These are phyloP conservation scores for Labrus mixtus DNA, from an alignment of 2,113 vertebrate species.

Conservation along the genomic window DNA sequence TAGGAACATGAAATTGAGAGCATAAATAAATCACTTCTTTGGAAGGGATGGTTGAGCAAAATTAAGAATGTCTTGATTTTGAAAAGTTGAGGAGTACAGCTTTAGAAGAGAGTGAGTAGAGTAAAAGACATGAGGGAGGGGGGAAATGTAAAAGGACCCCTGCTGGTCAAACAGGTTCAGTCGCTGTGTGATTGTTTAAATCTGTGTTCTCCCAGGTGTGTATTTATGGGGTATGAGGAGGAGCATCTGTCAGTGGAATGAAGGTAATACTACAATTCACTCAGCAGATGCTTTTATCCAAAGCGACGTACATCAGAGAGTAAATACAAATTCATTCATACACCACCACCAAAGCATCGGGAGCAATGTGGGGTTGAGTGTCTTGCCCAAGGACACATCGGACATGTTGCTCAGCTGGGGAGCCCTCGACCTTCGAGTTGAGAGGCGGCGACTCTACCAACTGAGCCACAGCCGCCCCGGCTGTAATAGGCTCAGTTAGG, in stretches of 20 bases:
- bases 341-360: too few species aligned
- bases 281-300: slow-evolving; percentile 43
- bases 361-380: too few species aligned
- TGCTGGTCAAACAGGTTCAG: slow-evolving; percentile 32
- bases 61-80: too few species aligned
- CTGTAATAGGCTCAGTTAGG: neutral
- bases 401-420: too few species aligned
- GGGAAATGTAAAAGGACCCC: slow-evolving; percentile 20
- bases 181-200: slow-evolving; percentile 24
- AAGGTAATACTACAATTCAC: neutral
- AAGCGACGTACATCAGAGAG: slow-evolving; percentile 17
- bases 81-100: neutral
- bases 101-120: slow-evolving; percentile 1
- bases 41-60: too few species aligned
- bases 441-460: too few species aligned
- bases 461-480: too few species aligned
- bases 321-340: too few species aligned
- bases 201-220: slow-evolving; percentile 22
- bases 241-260: slow-evolving; percentile 41
- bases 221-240: slow-evolving; percentile 28
- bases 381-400: too few species aligned
- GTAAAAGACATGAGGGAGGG: neutral
- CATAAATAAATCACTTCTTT: too few species aligned
- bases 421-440: too few species aligned
- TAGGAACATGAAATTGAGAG: too few species aligned